Base-by-base conservation (phyloP, 1,140 invertebrate genomes). In the Andricus grossulariae region DNA sequence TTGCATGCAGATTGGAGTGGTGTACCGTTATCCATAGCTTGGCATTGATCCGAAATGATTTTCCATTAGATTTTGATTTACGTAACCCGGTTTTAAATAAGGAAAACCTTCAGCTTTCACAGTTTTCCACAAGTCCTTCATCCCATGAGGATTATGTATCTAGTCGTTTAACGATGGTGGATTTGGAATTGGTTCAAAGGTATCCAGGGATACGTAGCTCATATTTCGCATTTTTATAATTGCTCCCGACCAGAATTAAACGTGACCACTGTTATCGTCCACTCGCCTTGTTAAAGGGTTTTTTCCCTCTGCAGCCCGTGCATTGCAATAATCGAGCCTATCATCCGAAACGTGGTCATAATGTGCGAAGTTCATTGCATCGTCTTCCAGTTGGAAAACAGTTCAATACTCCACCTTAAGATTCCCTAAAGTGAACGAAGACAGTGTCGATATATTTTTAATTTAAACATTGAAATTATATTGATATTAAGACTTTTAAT, bases 51-150 rank as follows among this genome's bases (percentile, higher is more conserved):
- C 25, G n/a, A 78, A 78, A 70, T 71, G 50, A 15, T 52, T 49
- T 71, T 78, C 72, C 13, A 78, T 19, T 11, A 19, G 57, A n/a
- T 78, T 72, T n/a, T 78, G 72, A 66, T 78, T 78, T 4, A 71
- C 15, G 32, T 55, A 55, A 8, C 32, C 32, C 10, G 66, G 8
- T 19, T 78, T 72, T 8, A 74, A 19, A 52, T 15, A 10, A 50
- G 50, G n/a, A 32, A 78, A 74, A 16, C 73, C 73, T 7, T 72
- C 21, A n/a, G 71, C 60, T 18, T 18, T 18, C 7, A 52, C 13
- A 7, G 3, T 45, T 45, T 71, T 74, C 60, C 50, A 78, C 52
- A 78, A n/a, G 13, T 74, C 52, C 18, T 71, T 13, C 15, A 78
- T 51, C 15, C 76, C 76, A 32, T 78, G 15, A n/a, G 74, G 54